Evolutionary conservation across 1,140 invertebrate species (phyloP).

Genomic region (Melitaea cinxia): DNA sequence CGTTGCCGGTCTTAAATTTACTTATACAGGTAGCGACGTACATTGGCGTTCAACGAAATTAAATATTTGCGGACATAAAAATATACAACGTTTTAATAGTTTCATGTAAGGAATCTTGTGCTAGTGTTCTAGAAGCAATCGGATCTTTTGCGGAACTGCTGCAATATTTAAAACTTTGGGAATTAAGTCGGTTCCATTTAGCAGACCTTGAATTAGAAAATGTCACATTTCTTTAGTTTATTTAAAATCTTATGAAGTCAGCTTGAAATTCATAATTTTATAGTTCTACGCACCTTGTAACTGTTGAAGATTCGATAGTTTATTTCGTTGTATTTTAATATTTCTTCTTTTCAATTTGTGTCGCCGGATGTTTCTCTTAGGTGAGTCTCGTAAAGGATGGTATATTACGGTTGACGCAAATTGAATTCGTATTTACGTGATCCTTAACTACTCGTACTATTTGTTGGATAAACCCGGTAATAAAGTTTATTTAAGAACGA

Average conservation of each 20-base stretch:
- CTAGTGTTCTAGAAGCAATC: no score
- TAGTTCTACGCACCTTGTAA: no score
- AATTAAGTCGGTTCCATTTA: no score
- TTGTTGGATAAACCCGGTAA: slow-evolving; percentile 8
- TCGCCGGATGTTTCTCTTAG: background rate
- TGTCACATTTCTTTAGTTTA: no score
- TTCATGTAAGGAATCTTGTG: no score
- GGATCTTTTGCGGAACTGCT: no score
- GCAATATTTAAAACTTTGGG: no score
- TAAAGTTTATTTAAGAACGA: slow-evolving; percentile 13
- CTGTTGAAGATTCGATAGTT: no score
- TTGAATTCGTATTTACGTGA: slow-evolving; percentile 29
- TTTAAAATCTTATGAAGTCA: no score
- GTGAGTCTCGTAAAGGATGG: slow-evolving; percentile 20
- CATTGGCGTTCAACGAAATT: background rate
- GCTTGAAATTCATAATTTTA: no score
- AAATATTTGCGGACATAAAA: background rate
- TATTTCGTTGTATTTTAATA: background rate
- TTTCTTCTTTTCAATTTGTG: background rate
- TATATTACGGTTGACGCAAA: slow-evolving; percentile 22
- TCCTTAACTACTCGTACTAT: slow-evolving; percentile 13
- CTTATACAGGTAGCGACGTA: slow-evolving; percentile 6
- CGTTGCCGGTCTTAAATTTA: slow-evolving; percentile 5
- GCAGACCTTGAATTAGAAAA: no score
- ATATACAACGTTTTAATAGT: background rate